Conservation (phyloP, 2,888 invertebrate genomes). For the Lithophane socia region DNA sequence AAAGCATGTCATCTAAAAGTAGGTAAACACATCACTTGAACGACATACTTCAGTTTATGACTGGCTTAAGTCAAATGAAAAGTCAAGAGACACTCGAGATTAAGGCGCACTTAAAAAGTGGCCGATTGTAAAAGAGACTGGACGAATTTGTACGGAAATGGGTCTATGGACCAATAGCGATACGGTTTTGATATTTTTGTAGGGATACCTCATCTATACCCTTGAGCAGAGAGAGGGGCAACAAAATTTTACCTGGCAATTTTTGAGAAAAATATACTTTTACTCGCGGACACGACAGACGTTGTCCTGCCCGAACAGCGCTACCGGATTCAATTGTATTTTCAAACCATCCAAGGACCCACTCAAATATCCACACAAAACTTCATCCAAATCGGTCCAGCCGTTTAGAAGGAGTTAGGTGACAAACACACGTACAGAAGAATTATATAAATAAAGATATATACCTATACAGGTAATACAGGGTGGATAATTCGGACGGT, state of each 20-base stretch:
- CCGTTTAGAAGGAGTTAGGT: no score
- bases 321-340: no score
- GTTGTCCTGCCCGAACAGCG: no score
- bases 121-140: background rate
- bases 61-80: constrained; percentile 14
- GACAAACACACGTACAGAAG: no score
- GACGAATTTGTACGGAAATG: background rate
- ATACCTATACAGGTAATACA: no score
- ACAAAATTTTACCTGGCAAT: background rate
- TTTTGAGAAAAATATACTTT: background rate
- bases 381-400: no score
- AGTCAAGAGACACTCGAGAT: constrained; percentile 22
- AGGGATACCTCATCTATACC: background rate
- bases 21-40: constrained; percentile 8
- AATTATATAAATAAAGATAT: no score
- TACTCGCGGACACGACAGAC: no score
- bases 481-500: background rate
- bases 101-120: constrained; percentile 1
- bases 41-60: constrained; percentile 18
- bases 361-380: no score
- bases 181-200: background rate
- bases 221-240: background rate
- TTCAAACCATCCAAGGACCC: no score
- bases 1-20: constrained; percentile 18
- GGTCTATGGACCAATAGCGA: background rate